phyloP scores from a whole-genome alignment of 1,140 invertebrate species.

The Cyclina sinensis region DNA sequence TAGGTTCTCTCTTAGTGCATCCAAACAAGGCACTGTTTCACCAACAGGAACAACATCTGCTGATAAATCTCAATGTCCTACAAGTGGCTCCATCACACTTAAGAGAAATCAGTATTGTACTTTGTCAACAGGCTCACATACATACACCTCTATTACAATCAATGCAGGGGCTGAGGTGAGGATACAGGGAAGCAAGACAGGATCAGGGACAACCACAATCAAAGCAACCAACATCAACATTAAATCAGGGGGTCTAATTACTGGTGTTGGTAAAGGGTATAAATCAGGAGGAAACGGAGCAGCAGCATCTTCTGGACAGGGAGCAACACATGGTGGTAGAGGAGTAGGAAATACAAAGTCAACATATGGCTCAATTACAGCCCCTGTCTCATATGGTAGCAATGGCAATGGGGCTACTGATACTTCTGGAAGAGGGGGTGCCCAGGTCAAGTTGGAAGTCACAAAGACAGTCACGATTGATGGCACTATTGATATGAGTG shows the following conservation, averaged over 20 bases:
- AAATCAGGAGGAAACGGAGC: slow-evolving; percentile 69
- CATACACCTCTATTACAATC: slow-evolving; percentile 69
- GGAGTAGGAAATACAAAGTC: slow-evolving; percentile 67
- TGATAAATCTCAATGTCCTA: slow-evolving; percentile 51
- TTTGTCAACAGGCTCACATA: slow-evolving; percentile 66
- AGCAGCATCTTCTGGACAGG: slow-evolving; percentile 48
- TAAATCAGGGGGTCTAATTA: slow-evolving; percentile 69
- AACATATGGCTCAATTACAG: slow-evolving; percentile 73
- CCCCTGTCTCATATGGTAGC: slow-evolving; percentile 77
- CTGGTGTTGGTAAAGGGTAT: slow-evolving; percentile 74
- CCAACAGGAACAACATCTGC: slow-evolving; percentile 6
- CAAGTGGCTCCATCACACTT: slow-evolving; percentile 39
- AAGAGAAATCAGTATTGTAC: slow-evolving; percentile 70
- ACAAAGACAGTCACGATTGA: slow-evolving; percentile 62
- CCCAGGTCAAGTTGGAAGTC: slow-evolving; percentile 74
- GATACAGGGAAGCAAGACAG: slow-evolving; percentile 72
- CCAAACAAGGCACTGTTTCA: slow-evolving; percentile 6
- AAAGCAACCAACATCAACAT: slow-evolving; percentile 71
- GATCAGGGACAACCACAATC: slow-evolving; percentile 72
- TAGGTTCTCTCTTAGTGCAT: slow-evolving; percentile 29
- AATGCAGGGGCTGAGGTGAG: slow-evolving; percentile 71
- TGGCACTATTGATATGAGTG: slow-evolving; percentile 78
- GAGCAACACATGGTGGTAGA: slow-evolving; percentile 75
- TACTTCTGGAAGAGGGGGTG: slow-evolving; percentile 74
- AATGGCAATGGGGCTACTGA: slow-evolving; percentile 72